Percentiles rank a stretch among this genome's conserved stretches.
Conservation (phyloP, 2,888 invertebrate genomes). For the Neoaliturus tenellus region DNA sequence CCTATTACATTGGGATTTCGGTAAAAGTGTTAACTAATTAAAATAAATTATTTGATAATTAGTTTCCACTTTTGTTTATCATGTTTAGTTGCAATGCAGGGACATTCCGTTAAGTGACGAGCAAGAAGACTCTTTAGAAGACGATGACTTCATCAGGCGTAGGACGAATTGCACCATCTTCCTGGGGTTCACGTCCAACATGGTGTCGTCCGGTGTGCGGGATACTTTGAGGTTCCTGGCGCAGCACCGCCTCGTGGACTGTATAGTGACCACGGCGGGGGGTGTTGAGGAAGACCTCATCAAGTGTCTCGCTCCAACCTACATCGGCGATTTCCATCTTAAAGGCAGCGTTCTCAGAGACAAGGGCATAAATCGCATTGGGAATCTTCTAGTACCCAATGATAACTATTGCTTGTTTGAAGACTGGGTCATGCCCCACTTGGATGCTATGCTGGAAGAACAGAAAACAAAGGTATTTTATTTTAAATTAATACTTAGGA, state of each 20-base stretch:
- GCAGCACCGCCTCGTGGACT: constrained; percentile 93
- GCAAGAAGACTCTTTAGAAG: constrained; percentile 80
- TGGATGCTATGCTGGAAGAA: constrained; percentile 93
- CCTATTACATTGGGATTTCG: too few relatives aligned
- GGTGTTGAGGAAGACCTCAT: constrained; percentile 99
- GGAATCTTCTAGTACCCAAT: constrained; percentile 98
- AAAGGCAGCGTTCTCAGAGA: constrained; percentile 87
- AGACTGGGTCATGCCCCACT: constrained; percentile 96
- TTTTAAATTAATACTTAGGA: too few relatives aligned
- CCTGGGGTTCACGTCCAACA: constrained; percentile 97
- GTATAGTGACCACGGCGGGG: constrained; percentile 97
- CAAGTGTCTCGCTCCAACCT: constrained; percentile 97
- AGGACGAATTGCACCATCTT: constrained; percentile 95
- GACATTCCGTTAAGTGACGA: constrained; percentile 81
- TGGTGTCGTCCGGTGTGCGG: constrained; percentile 95
- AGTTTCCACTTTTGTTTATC: constrained; percentile 1
- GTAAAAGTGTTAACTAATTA: too few relatives aligned
- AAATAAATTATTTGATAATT: too few relatives aligned
- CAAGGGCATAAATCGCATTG: constrained; percentile 92
- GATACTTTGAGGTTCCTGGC: constrained; percentile 94
- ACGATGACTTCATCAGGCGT: constrained; percentile 87
- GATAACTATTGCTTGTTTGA: constrained; percentile 99
- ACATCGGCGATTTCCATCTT: constrained; percentile 92
- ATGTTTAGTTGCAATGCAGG: constrained; percentile 80
- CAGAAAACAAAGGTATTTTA: constrained; percentile 80